Base-by-base conservation (phyloP, 2,797 vertebrate genomes). In the Lithobates sylvaticus region DNA sequence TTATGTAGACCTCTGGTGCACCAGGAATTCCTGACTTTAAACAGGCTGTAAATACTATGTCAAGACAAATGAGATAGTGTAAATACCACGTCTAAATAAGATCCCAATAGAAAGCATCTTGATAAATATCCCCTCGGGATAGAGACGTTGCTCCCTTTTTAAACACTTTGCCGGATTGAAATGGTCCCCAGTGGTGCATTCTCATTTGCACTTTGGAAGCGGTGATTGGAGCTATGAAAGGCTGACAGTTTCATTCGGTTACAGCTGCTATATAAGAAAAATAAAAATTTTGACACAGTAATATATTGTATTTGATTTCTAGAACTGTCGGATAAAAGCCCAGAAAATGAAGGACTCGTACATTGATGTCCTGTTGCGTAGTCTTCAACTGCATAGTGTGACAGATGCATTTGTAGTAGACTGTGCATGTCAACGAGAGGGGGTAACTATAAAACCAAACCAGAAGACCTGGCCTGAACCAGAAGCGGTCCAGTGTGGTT, bases 81-180 rank as follows among this genome's bases (percentile, higher is more conserved):
- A 70, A 81, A 76, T 69, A 58, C 13, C 29, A 34, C 23, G 58
- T 70, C 67, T 81, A 44, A 81, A 68, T 68, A 68, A 36, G 39
- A 68, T 74, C 71, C 71, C 32, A 27, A 39, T 42, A 39, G 76
- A 34, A 73, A 42, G 50, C 10, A 44, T 81, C 47, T 70, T 76
- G 84, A 76, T 81, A 76, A 86, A 81, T 69, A 42, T 86, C 64
- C 78, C 78, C n/a, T 34, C 69, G 84, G 78, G 72, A 81, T 26
- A 8, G 42, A 75, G 42, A 74, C 29, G 16, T 68, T 68, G 69
- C 39, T 80, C 58, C 13, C 3, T 74, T 70, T 75, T 80, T 76
- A 76, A 81, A 80, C 71, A 58, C 44, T 74, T 85, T 81, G 15
- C 58, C 39, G 23, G 68, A 76, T 81, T 86, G n/a, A 75, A 76